Evolutionary conservation across 2,797 vertebrate species (phyloP), one percentile per base, ranked within the genome.

Genomic region (Eremophila alpestris): DNA sequence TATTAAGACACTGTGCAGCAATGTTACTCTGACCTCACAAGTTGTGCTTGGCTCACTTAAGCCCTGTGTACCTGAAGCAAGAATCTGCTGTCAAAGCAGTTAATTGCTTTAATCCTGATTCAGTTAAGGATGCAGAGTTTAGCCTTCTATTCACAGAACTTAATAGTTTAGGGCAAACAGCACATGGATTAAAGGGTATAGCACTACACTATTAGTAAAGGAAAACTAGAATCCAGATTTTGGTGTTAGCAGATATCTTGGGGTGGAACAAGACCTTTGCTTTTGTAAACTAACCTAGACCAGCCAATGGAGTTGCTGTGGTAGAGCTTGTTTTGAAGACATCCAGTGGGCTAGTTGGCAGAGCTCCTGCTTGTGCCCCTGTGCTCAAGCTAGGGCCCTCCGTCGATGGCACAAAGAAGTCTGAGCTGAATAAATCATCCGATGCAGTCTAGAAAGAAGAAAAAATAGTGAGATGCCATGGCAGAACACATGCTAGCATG

Each of bases 381-480:
- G 97, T 74, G 2, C 51, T 93, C 84, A 98, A 87, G 27, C 46
- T 79, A 84, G 96, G 87, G 74, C 59, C 88, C 58, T 98, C 96
- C 55, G 95, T 78, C 93, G 78, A 51, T 34, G 97, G 69, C 86
- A 83, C 93, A 95, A 99, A 99, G 46, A 98, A 92, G 52, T 98
- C 98, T 77, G 98, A 94, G 65, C 98, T 98, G 96, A 99, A 98
- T 58, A 99, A 96, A 84, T 98, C 98, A 94, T 91, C 98, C 2
- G 98, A 93, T 91, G 98, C 62, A 89, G 97, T 95, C 99, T 99
- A 94, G 76, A 54, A 88, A 92, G n/a, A 62, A 59, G 86, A 75
- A 38, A 8, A 48, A 59, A 16, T 18, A 11, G 13, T 91, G 46
- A 89, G 73, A 90, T 65, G 30, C 21, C 26, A 24, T 11, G 6